Conservation (phyloP, 2,888 invertebrate genomes). For the Octonoba sinensis region DNA sequence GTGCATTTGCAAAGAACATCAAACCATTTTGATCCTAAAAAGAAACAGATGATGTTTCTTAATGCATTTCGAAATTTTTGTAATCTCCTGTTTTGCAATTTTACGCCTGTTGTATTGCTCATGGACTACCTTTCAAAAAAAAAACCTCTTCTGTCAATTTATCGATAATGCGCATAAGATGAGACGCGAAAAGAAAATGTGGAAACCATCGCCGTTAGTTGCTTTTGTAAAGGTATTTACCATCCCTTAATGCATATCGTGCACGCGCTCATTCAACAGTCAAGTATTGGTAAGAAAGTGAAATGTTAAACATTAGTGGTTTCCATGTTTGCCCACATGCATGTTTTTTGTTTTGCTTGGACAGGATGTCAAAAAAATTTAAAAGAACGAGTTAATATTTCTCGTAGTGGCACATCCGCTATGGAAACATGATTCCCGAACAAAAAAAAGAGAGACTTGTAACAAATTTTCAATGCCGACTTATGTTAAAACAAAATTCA, state of each 20-base stretch:
- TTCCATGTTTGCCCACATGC: background rate
- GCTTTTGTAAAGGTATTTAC: background rate
- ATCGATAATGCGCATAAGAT: conserved; percentile 26
- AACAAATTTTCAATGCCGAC: too few species aligned
- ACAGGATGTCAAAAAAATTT: too few species aligned
- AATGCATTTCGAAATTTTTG: conserved; percentile 12
- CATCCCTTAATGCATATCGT: conserved; percentile 16
- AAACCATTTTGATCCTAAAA: too few species aligned
- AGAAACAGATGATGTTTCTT: background rate
- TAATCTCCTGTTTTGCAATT: conserved; percentile 4
- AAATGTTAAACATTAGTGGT: background rate
- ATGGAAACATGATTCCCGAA: too few species aligned
- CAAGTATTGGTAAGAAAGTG: background rate
- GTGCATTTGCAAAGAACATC: too few species aligned
- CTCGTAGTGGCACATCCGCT: too few species aligned
- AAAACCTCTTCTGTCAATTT: conserved; percentile 21
- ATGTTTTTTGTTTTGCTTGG: too few species aligned
- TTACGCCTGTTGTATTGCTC: conserved; percentile 2
- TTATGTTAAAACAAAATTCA: too few species aligned
- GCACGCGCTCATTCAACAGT: conserved; percentile 15
- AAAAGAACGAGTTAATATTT: too few species aligned
- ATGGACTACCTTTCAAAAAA: conserved; percentile 9
- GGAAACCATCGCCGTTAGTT: conserved; percentile 17
- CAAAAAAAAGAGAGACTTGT: too few species aligned
- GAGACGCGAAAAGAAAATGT: conserved; percentile 7